A percentile compares a stretch with the other conserved stretches of the same genome.
phyloP scores from a whole-genome alignment of 2,113 vertebrate genomes.

The Illadopsis cleaveri region DNA sequence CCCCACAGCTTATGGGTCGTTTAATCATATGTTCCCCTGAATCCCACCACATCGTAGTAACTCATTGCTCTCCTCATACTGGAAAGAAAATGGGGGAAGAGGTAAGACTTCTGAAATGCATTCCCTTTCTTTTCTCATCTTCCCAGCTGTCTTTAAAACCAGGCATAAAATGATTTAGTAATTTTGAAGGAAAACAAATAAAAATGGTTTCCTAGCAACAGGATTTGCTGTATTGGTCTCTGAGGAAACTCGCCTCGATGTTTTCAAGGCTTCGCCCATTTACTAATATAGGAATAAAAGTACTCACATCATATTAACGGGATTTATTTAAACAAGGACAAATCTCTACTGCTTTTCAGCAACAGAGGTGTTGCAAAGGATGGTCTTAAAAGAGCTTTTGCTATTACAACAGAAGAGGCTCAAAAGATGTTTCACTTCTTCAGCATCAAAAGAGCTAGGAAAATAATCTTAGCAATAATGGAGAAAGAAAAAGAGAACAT shows the following conservation, averaged over 20 bases:
- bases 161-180: neutral
- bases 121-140: neutral
- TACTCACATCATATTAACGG: neutral
- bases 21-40: neutral
- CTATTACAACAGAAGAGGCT: neutral
- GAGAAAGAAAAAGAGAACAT: neutral
- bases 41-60: rapidly evolving
- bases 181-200: conserved; percentile 2
- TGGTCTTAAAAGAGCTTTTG: neutral
- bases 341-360: rapidly evolving
- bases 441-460: neutral
- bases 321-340: neutral
- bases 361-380: rapidly evolving
- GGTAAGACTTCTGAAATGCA: neutral
- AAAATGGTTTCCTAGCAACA: conserved; percentile 44
- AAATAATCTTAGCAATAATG: neutral
- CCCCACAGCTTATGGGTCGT: no score
- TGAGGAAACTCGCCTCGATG: neutral
- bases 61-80: neutral
- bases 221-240: neutral
- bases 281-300: neutral
- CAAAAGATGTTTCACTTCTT: neutral
- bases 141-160: neutral
- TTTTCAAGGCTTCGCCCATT: neutral
- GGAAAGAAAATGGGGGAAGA: neutral